Evolutionary conservation across 2,888 invertebrate species (phyloP).

Genomic region (Junonia oenone): DNA sequence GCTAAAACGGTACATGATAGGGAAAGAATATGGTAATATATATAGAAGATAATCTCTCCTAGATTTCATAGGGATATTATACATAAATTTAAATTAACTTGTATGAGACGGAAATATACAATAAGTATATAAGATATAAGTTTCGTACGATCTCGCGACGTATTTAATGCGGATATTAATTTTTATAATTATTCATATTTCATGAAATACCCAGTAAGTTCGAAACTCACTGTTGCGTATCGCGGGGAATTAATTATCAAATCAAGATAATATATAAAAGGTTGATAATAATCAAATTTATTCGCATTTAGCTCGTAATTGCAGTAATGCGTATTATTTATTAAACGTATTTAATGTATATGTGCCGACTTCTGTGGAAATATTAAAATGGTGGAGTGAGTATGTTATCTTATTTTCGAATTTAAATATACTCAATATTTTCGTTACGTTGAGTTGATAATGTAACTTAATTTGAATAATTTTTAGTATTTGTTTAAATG

Average conservation of each 20-base stretch:
- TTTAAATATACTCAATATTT: background rate
- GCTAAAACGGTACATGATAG: no score
- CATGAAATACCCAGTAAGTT: constrained; percentile 12
- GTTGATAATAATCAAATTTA: constrained; percentile 31
- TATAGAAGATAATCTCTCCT: no score
- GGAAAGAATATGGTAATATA: no score
- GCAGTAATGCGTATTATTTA: constrained; percentile 25
- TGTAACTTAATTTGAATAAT: no score
- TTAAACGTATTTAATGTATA: constrained; percentile 22
- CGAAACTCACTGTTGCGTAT: constrained; percentile 20
- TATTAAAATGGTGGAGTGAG: constrained; percentile 10
- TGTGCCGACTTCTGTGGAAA: constrained; percentile 11
- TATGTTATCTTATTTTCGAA: background rate
- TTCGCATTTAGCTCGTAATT: constrained; percentile 24
- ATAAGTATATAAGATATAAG: background rate
- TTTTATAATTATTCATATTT: background rate
- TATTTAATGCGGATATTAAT: background rate
- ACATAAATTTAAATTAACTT: background rate
- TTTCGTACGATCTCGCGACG: background rate
- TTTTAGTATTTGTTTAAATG: no score
- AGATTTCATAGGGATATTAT: no score
- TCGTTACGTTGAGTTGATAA: no score
- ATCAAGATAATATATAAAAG: constrained; percentile 27
- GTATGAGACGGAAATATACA: background rate
- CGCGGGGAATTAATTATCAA: constrained; percentile 27